Conservation (phyloP, 2,797 vertebrate species). For the Salmo trutta region DNA sequence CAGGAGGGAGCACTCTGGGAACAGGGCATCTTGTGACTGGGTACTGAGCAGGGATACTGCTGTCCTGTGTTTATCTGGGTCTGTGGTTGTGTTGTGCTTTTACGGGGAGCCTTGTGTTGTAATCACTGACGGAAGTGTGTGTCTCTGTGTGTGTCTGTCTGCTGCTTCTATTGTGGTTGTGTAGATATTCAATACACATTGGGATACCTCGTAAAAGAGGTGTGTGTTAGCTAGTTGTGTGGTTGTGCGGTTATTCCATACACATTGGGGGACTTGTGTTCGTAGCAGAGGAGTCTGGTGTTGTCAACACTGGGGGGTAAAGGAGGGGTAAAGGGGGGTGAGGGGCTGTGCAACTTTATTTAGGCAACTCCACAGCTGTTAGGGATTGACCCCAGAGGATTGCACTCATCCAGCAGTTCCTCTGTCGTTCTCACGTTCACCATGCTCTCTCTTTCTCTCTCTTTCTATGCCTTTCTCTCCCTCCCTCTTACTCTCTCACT, state of each 20-base stretch:
- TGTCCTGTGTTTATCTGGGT: background rate
- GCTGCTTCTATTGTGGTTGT: too few species aligned
- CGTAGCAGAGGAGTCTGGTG: too few species aligned
- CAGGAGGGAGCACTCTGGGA: conserved; percentile 25
- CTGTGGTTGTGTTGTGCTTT: background rate
- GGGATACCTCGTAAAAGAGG: too few species aligned
- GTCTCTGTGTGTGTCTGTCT: background rate
- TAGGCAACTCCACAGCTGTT: background rate
- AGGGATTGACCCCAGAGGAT: background rate
- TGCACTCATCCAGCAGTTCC: background rate
- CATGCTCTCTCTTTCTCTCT: conserved; percentile 9
- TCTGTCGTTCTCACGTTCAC: background rate
- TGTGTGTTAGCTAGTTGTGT: too few species aligned
- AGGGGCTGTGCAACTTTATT: too few species aligned
- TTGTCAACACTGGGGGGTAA: too few species aligned
- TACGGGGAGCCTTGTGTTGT: background rate
- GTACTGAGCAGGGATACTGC: conserved; percentile 31
- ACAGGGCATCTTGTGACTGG: conserved; percentile 42
- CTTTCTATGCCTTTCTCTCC: conserved; percentile 1
- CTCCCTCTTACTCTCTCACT: conserved; percentile 11
- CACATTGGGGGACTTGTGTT: too few species aligned
- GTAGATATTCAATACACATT: too few species aligned
- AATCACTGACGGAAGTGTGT: background rate
- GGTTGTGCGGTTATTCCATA: too few species aligned
- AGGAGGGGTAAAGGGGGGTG: too few species aligned